Base-by-base conservation (phyloP, 2,888 invertebrate genomes). In the Tipula vernalis region DNA sequence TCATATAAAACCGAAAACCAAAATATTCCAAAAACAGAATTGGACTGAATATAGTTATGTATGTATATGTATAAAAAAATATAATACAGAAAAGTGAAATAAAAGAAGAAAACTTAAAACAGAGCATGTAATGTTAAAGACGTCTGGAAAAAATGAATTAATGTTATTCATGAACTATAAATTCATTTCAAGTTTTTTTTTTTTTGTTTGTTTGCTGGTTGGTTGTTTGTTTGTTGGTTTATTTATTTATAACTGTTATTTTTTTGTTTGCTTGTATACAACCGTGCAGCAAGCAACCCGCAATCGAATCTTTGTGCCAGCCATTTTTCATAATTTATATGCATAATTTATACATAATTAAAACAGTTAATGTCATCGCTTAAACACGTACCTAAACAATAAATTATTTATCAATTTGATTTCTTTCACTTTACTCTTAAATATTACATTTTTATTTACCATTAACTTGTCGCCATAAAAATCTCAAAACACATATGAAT, bases 51-150 rank as follows among this genome's bases (percentile, higher is more conserved):
- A 15, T 51, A 15, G n/a, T 2, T 51, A 15, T 4, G n/a, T 51
- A 51, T 51, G 8, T 44, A 44, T 44, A n/a, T 51, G n/a, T 51
- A 51, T 51, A 51, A n/a, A n/a, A 6, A n/a, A 28, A 8, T 57
- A 57, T 57, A 51, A 51, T 51, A 15, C 15, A 51, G 51, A 51
- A 51, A 51, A 51, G 15, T 51, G 5, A 51, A 15, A 6, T 51
- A 71, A 71, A 71, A 71, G 71, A 71, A 71, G 71, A 71, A 71
- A 71, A 71, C 71, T 71, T 71, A 71, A 71, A 71, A 71, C 71
- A 71, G 71, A 71, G 71, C 71, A 71, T 71, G 71, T 71, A 71
- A 28, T 71, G 71, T 28, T 71, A 71, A 71, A 71, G 71, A 71
- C 71, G 71, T 71, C 71, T 71, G 71, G 71, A 71, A 71, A 51